These are phyloP conservation scores for Cheilinus undulatus DNA, from an alignment of 2,113 vertebrate species.

Conservation along the genomic window DNA sequence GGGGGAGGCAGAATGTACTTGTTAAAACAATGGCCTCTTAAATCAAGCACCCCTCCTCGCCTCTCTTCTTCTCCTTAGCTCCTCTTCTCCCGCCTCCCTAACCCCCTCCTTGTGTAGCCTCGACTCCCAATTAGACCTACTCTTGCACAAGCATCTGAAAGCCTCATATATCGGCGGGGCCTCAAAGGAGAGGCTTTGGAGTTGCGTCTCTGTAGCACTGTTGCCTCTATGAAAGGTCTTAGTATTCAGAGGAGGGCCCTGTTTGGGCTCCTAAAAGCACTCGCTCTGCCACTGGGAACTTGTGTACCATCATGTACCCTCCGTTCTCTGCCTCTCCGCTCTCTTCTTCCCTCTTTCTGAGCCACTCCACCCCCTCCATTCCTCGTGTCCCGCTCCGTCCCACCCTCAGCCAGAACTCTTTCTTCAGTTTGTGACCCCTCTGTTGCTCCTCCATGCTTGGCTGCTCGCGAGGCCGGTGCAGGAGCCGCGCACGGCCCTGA, in stretches of 20 bases:
- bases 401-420: slow-evolving; percentile 55
- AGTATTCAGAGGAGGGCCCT: slow-evolving; percentile 68
- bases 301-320: slow-evolving; percentile 65
- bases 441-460: slow-evolving; percentile 59
- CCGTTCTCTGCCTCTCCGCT: slow-evolving; percentile 26
- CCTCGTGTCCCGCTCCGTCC: slow-evolving; percentile 24
- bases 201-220: slow-evolving; percentile 69
- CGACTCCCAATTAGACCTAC: slow-evolving; percentile 76
- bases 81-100: slow-evolving; percentile 46
- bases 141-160: slow-evolving; percentile 72
- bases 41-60: slow-evolving; percentile 74
- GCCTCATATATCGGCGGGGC: slow-evolving; percentile 63
- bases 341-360: slow-evolving; percentile 47
- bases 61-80: slow-evolving; percentile 66
- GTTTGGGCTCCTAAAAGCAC: slow-evolving; percentile 69
- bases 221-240: slow-evolving; percentile 67
- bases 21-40: slow-evolving; percentile 82
- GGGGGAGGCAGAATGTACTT: slow-evolving; percentile 78
- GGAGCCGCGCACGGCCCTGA: slow-evolving; percentile 31
- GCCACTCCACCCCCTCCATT: slow-evolving; percentile 56
- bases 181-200: slow-evolving; percentile 71
- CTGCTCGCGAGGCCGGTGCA: slow-evolving; percentile 47
- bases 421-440: slow-evolving; percentile 70
- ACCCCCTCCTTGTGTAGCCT: slow-evolving; percentile 57
- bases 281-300: slow-evolving; percentile 67